Conservation (phyloP, 1,140 invertebrate species). For the Lycorma delicatula region DNA sequence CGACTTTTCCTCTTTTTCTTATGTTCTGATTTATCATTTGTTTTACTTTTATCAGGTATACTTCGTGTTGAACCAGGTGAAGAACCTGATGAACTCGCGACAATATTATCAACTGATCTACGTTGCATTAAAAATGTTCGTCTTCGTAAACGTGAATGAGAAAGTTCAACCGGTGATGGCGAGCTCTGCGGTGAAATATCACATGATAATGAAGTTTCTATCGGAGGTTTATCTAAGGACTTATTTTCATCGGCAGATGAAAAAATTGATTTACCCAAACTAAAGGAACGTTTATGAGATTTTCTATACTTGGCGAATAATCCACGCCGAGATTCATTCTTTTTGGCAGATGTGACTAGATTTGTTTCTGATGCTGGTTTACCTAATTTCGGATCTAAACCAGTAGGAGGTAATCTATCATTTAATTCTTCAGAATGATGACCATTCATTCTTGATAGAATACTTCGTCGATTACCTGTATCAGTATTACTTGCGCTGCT, state of each 20-base stretch:
- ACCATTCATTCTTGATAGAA: slow-evolving; percentile 16
- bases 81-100: slow-evolving; percentile 21
- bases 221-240: not conserved
- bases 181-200: slow-evolving; percentile 11
- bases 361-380: slow-evolving; percentile 17
- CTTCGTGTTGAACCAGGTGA: slow-evolving; percentile 21
- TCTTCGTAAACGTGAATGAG: slow-evolving; percentile 6
- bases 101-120: slow-evolving; percentile 27
- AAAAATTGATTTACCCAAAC: slow-evolving; percentile 20
- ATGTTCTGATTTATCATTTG: not conserved
- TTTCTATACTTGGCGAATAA: slow-evolving; percentile 12
- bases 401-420: slow-evolving; percentile 28
- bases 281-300: slow-evolving; percentile 24
- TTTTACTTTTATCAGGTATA: slow-evolving; percentile 3
- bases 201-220: slow-evolving; percentile 10
- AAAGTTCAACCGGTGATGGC: not conserved
- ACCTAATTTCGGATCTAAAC: slow-evolving; percentile 17
- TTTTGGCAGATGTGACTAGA: not conserved
- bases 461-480: slow-evolving; percentile 13
- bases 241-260: slow-evolving; percentile 5
- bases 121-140: slow-evolving; percentile 18
- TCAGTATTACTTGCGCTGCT: not conserved
- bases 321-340: slow-evolving; percentile 6
- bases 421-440: slow-evolving; percentile 32
- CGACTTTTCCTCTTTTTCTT: slow-evolving; percentile 19